A percentile compares a stretch with the other conserved stretches of the same genome.
phyloP scores from a whole-genome alignment of 2,113 vertebrate species.

The Chamaetylas fuelleborni region DNA sequence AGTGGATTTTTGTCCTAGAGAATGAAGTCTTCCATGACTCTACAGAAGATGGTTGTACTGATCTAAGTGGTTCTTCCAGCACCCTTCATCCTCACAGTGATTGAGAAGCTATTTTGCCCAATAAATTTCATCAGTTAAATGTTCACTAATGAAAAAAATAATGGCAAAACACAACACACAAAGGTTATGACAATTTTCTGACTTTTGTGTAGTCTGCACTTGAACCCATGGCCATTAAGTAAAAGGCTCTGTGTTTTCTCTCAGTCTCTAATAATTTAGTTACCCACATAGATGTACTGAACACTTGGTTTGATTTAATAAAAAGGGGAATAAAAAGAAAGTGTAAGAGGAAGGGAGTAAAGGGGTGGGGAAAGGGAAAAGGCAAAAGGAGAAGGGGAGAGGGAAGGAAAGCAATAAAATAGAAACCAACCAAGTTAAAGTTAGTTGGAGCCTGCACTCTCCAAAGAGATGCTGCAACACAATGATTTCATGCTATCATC shows the following conservation, averaged over 20 bases:
- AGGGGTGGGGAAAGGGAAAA: not conserved
- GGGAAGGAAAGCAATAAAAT: not conserved
- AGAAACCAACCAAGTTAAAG: not conserved
- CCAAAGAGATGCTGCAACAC: not conserved
- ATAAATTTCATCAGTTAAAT: not conserved
- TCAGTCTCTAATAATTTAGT: not conserved
- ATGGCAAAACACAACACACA: not conserved
- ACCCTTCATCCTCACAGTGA: not conserved
- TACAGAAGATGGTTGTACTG: not conserved
- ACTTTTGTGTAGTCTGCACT: not conserved
- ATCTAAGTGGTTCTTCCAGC: not conserved
- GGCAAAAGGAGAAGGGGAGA: not conserved
- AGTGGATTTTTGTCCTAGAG: not conserved
- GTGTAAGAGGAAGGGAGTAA: not conserved
- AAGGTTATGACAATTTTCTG: not conserved
- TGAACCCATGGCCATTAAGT: not conserved
- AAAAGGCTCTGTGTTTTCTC: not conserved
- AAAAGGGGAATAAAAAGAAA: not conserved
- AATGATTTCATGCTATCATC: not conserved
- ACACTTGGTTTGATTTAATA: not conserved
- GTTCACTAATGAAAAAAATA: not conserved
- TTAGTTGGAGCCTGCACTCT: not conserved
- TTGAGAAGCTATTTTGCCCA: not conserved
- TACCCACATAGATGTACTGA: not conserved
- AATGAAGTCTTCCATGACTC: not conserved